Conservation (phyloP, 1,140 invertebrate genomes). For the Ceratosolen solmsi region DNA sequence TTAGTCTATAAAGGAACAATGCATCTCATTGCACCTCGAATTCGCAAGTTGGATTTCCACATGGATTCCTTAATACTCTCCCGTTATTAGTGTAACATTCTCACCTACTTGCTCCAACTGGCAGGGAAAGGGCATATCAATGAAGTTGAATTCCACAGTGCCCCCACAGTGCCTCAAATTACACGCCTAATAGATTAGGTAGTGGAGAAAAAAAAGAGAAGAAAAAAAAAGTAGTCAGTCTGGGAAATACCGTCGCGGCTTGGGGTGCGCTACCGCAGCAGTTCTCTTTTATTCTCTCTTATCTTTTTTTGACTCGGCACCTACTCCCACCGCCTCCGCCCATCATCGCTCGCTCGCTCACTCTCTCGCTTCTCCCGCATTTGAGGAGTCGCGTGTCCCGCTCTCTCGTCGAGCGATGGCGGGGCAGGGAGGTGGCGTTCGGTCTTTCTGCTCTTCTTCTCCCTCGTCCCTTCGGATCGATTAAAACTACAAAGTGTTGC, state of each 20-base stretch:
- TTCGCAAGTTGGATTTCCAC: too few relatives aligned
- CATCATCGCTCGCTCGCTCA: neutral
- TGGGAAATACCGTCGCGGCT: neutral
- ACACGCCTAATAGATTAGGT: slow-evolving; percentile 6
- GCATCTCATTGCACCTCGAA: too few relatives aligned
- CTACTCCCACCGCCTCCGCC: neutral
- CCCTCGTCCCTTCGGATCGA: slow-evolving; percentile 66
- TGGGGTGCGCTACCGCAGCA: neutral
- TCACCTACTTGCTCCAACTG: neutral
- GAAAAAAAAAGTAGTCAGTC: neutral
- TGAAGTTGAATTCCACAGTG: neutral
- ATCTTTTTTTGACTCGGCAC: neutral
- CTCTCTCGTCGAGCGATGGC: slow-evolving; percentile 7
- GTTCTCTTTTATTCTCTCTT: slow-evolving; percentile 19
- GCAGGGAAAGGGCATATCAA: neutral
- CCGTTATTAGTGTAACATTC: too few relatives aligned
- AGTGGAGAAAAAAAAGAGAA: neutral
- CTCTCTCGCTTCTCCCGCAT: slow-evolving; percentile 21
- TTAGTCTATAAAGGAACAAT: too few relatives aligned
- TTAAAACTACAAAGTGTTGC: slow-evolving; percentile 71
- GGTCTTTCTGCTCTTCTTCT: slow-evolving; percentile 56
- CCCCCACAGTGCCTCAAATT: neutral
- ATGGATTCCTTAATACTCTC: too few relatives aligned
- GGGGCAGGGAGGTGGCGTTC: slow-evolving; percentile 46
- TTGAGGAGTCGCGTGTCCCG: slow-evolving; percentile 43